Base-by-base conservation (phyloP, 1,140 invertebrate species). In the Drosophila sechellia region DNA sequence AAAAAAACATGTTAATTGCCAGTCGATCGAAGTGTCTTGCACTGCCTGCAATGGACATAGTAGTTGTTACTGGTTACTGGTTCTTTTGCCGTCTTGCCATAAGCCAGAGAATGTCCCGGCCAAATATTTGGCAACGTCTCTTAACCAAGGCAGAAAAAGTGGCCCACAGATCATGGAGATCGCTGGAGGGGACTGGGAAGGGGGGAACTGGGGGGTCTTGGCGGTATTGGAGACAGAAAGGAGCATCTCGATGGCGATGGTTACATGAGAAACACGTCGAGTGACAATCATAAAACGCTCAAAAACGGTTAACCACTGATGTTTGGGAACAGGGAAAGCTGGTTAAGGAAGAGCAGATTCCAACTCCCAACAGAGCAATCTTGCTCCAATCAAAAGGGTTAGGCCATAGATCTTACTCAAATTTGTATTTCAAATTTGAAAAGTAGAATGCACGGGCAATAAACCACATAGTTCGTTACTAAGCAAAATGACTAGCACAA, bases 71-170 rank as follows among this genome's bases (percentile, higher is more conserved):
- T 56, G 54, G 64, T 79, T 86, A 86, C 81, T 87, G 78, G 83
- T 86, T 86, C 81, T 84, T 83, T 76, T 52, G 68, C 42, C 37
- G 73, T 77, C 77, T 75, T 63, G 60, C 74, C 74, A 81, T 80
- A 77, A 70, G 58, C 40, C 49, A 58, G 60, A 61, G 58, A 76
- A 76, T 57, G 69, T 39, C 34, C 55, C 17, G 15, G 71, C 54
- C 58, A 73, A 85, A 86, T 86, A 86, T 85, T 85, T 85, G 81
- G 83, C 81, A 85, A 87, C 69, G 60, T 66, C 64, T 79, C 63
- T 63, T 52, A 43, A 58, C 73, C 63, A 58, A 59, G 49, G 46
- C 74, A 66, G 59, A 64, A 85, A 50, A 85, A 84, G 77, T 70
- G 61, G 53, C 45, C 50, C 58, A 55, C 55, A 40, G 57, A 5